A percentile compares a stretch with the other conserved stretches of the same genome.
Conservation (phyloP, 1,140 invertebrate species). For the Lordiphosa clarofinis region DNA sequence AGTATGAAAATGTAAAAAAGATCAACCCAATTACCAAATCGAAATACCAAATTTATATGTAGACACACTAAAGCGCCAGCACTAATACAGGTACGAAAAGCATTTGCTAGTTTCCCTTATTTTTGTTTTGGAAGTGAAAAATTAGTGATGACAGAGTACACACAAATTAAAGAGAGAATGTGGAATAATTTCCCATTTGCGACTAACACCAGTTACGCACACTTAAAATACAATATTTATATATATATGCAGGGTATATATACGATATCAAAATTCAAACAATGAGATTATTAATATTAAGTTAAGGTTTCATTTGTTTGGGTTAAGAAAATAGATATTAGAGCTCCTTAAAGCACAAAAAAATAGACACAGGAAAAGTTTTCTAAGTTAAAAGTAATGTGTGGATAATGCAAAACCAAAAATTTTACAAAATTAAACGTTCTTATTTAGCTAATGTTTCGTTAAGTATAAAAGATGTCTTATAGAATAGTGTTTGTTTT, state of each 20-base stretch:
- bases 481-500: slow-evolving; percentile 23
- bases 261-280: slow-evolving; percentile 31
- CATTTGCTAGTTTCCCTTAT: background rate
- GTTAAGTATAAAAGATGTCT: slow-evolving; percentile 27
- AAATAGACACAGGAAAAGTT: slow-evolving; percentile 61
- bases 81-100: background rate
- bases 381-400: slow-evolving; percentile 40
- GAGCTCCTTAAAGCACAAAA: slow-evolving; percentile 6
- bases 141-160: slow-evolving; percentile 73
- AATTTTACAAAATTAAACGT: slow-evolving; percentile 49
- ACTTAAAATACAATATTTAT: slow-evolving; percentile 50
- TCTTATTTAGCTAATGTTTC: slow-evolving; percentile 39
- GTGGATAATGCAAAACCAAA: slow-evolving; percentile 43
- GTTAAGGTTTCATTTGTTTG: background rate
- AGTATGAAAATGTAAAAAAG: background rate
- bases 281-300: slow-evolving; percentile 35
- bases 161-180: slow-evolving; percentile 41
- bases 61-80: slow-evolving; percentile 3
- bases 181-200: slow-evolving; percentile 50
- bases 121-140: slow-evolving; percentile 20
- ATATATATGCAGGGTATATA: slow-evolving; percentile 17
- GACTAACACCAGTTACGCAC: slow-evolving; percentile 79
- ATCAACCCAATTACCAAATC: slow-evolving; percentile 13
- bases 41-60: background rate
- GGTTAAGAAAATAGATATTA: slow-evolving; percentile 1